These are phyloP conservation scores for Dryoscopus gambensis DNA, from an alignment of 2,113 vertebrate species.

Conservation along the genomic window DNA sequence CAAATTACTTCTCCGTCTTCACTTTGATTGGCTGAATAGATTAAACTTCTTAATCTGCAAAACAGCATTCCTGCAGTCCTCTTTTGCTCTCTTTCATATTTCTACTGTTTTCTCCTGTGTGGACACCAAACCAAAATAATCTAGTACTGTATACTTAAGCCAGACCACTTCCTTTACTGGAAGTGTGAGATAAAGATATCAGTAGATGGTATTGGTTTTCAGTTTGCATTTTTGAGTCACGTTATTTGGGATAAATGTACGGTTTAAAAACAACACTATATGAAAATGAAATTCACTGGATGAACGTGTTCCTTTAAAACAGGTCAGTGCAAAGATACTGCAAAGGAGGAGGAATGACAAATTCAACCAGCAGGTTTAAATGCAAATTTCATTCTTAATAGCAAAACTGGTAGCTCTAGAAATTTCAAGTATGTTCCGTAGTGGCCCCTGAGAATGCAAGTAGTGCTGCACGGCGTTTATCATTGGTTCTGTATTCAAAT, in stretches of 20 bases:
- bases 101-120: neutral
- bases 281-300: neutral
- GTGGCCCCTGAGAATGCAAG: neutral
- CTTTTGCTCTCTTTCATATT: neutral
- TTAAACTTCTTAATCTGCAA: neutral
- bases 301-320: neutral
- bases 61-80: neutral
- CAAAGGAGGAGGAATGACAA: neutral
- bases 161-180: neutral
- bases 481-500: neutral
- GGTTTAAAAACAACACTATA: neutral
- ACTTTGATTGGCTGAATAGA: neutral
- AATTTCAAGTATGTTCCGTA: neutral
- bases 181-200: neutral
- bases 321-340: neutral
- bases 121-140: neutral
- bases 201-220: neutral
- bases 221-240: neutral
- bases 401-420: neutral
- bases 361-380: neutral
- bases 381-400: neutral
- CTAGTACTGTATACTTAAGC: neutral
- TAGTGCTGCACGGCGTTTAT: neutral
- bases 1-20: neutral
- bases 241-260: neutral